These are phyloP conservation scores for Meda fulgida DNA, from an alignment of 2,797 vertebrate genomes.

Conservation along the genomic window DNA sequence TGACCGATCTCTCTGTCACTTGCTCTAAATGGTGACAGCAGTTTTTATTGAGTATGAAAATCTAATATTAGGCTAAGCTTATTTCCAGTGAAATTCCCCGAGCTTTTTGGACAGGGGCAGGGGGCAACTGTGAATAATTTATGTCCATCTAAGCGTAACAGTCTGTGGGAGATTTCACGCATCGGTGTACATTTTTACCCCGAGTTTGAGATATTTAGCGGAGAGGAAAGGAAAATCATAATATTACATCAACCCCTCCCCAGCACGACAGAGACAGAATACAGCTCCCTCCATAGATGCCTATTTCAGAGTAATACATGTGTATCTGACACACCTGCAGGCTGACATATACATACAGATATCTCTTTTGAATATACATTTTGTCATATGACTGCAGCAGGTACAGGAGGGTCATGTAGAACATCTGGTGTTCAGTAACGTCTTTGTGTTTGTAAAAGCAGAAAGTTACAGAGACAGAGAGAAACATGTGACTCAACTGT, in stretches of 20 bases:
- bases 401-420: slow-evolving; percentile 25
- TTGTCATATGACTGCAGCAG: slow-evolving; percentile 3
- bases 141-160: slow-evolving; percentile 49
- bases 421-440: slow-evolving; percentile 45
- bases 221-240: slow-evolving; percentile 38
- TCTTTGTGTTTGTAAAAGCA: slow-evolving; percentile 22
- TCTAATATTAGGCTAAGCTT: slow-evolving; percentile 9
- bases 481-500: slow-evolving; percentile 27
- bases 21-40: slow-evolving; percentile 3
- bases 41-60: slow-evolving; percentile 32
- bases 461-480: slow-evolving; percentile 17
- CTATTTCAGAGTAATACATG: slow-evolving; percentile 11
- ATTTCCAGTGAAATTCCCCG: slow-evolving; percentile 39
- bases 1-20: background rate
- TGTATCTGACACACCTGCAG: slow-evolving; percentile 21
- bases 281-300: slow-evolving; percentile 17
- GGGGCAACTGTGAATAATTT: slow-evolving; percentile 53
- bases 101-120: slow-evolving; percentile 35
- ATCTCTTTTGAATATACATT: background rate
- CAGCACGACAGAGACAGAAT: slow-evolving; percentile 20
- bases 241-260: slow-evolving; percentile 40
- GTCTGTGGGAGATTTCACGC: slow-evolving; percentile 55
- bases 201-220: slow-evolving; percentile 34
- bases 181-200: slow-evolving; percentile 49
- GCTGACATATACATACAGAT: background rate